Base-by-base conservation (phyloP, 2,113 vertebrate genomes). In the Pterocles burchelli region DNA sequence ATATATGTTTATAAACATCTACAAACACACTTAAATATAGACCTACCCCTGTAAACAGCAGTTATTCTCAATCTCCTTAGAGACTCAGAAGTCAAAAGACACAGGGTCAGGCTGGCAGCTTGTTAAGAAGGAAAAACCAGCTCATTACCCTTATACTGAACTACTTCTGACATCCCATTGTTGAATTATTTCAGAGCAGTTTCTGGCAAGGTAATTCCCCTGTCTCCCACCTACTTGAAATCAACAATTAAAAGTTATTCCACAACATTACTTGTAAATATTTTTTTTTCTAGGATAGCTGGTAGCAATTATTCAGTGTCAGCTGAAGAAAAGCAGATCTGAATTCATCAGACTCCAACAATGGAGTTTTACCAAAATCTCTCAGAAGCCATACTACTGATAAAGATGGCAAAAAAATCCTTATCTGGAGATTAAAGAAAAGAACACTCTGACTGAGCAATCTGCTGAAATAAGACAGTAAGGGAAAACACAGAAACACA, bases 281-380 rank as follows among this genome's bases (percentile, higher is more conserved):
- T 91, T 92, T 46, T 58, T 66, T 55, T 28, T 63, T 16, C 43
- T 58, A 54, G 29, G n/a, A 90, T 93, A 80, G 20, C 33, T 88
- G 72, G 51, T 80, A 91, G 38, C 26, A 77, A 55, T 80, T 85
- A 79, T 58, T 91, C 67, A 66, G 54, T 51, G 68, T 91, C 74
- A 91, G 78, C 14, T 90, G 68, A 95, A 88, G 55, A 90, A 91
- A 46, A 94, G 36, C 75, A 93, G 75, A 82, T 49, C 59, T 48
- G 29, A 75, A 59, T 74, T 71, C 20, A 90, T 77, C 46, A 90
- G 67, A 61, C 34, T 63, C 26, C 29, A 67, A 31, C 11, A 78
- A 89, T n/a, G 29, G 59, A 93, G 59, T 80, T 95, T 85, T 86
- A 92, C 31, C 74, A 73, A 94, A 93, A 88, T 48, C 19, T 55